These are phyloP conservation scores for Allygus modestus DNA, from an alignment of 2,888 invertebrate genomes.

Conservation along the genomic window DNA sequence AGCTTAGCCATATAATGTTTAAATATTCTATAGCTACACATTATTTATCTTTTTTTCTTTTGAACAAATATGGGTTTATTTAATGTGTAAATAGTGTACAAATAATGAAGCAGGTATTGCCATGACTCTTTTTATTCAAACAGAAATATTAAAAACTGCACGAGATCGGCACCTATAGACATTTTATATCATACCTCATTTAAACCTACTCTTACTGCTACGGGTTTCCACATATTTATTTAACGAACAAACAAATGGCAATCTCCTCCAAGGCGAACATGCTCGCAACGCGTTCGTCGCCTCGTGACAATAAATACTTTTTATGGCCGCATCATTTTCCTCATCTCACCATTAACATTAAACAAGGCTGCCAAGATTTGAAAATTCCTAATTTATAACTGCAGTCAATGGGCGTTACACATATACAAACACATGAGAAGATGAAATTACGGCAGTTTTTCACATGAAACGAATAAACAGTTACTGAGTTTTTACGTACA, in stretches of 20 bases:
- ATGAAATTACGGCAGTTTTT: not conserved
- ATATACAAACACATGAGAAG: not conserved
- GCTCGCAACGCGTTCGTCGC: not conserved
- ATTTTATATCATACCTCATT: too few relatives aligned
- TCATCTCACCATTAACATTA: slow-evolving; percentile 16
- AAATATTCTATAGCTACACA: too few relatives aligned
- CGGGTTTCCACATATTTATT: not conserved
- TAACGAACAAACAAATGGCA: not conserved
- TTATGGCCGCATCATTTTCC: slow-evolving; percentile 10
- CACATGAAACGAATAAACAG: not conserved
- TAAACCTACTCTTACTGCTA: too few relatives aligned
- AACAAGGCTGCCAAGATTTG: slow-evolving; percentile 10
- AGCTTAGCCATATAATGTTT: too few relatives aligned
- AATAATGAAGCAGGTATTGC: too few relatives aligned
- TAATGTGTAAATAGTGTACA: too few relatives aligned
- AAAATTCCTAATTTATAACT: slow-evolving; percentile 12
- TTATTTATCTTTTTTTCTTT: too few relatives aligned
- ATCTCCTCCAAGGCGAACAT: not conserved
- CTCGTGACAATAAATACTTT: slow-evolving; percentile 12
- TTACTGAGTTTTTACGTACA: not conserved
- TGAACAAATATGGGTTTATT: too few relatives aligned
- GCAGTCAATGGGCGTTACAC: slow-evolving; percentile 1
- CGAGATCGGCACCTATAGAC: too few relatives aligned
- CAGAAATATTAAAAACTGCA: too few relatives aligned
- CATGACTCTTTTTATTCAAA: too few relatives aligned